These are phyloP conservation scores for Alectoris magna DNA, from an alignment of 2,797 vertebrate genomes.

Conservation along the genomic window DNA sequence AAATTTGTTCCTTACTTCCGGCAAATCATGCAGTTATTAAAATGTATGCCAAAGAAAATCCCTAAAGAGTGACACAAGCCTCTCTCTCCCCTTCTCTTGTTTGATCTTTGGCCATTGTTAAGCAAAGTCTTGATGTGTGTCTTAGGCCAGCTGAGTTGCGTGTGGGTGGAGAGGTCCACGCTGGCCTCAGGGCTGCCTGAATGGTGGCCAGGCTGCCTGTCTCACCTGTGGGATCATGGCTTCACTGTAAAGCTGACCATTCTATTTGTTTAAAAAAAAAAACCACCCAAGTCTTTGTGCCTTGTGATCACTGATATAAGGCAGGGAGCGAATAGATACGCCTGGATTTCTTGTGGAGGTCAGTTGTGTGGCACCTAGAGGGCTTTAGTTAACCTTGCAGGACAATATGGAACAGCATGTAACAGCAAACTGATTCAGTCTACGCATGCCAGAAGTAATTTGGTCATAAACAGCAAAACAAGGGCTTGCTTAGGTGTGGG, in stretches of 20 bases:
- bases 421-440: background rate
- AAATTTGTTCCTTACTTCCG: conserved; percentile 11
- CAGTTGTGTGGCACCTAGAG: fast-evolving
- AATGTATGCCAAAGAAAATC: background rate
- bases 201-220: background rate
- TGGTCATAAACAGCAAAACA: background rate
- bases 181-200: fast-evolving
- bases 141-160: background rate
- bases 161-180: fast-evolving
- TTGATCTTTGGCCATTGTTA: background rate
- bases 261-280: background rate
- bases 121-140: fast-evolving
- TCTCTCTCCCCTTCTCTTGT: background rate
- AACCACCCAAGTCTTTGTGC: background rate
- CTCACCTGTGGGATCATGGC: background rate
- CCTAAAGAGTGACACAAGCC: background rate
- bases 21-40: conserved; percentile 10
- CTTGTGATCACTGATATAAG: background rate
- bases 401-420: background rate
- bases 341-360: background rate
- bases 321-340: background rate
- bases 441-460: background rate
- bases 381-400: background rate
- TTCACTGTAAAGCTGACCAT: background rate
- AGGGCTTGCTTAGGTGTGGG: background rate